phyloP scores from a whole-genome alignment of 30 jellyfish, hydroid and myxozoan species.

The Nemopilema nomurai region DNA sequence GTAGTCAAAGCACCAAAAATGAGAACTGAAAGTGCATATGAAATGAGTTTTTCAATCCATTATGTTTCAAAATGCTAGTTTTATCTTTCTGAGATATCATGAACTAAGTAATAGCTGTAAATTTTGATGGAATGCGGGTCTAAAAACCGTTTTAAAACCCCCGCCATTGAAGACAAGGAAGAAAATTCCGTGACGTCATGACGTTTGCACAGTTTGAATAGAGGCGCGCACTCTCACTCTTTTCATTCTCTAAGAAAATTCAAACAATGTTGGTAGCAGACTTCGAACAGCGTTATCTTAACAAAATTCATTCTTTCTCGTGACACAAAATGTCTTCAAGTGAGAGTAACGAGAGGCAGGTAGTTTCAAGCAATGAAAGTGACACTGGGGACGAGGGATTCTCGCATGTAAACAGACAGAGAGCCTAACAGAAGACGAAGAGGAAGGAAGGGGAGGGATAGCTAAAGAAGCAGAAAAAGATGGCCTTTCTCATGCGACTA shows the following conservation, averaged over 20 bases:
- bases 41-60: not conserved
- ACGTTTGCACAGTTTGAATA: not conserved
- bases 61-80: not conserved
- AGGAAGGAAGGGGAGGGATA: not conserved
- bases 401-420: not conserved
- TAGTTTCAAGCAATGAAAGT: not conserved
- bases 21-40: not conserved
- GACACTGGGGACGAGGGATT: not conserved
- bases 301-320: not conserved
- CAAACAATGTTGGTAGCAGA: not conserved
- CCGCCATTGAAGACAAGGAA: not conserved
- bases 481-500: not conserved
- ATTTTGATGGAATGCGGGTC: not conserved
- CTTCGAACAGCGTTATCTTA: not conserved
- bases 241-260: not conserved
- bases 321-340: not conserved
- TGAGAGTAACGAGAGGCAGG: not conserved
- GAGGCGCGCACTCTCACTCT: not conserved
- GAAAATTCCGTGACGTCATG: not conserved
- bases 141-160: not conserved
- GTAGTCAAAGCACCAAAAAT: too few relatives aligned
- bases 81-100: not conserved
- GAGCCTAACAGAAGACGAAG: not conserved
- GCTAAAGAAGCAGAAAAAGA: not conserved
- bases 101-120: not conserved